Evolutionary conservation across 2,797 vertebrate genomes (phyloP), one percentile per base, ranked within the genome.

Genomic region (Bradypus variegatus): DNA sequence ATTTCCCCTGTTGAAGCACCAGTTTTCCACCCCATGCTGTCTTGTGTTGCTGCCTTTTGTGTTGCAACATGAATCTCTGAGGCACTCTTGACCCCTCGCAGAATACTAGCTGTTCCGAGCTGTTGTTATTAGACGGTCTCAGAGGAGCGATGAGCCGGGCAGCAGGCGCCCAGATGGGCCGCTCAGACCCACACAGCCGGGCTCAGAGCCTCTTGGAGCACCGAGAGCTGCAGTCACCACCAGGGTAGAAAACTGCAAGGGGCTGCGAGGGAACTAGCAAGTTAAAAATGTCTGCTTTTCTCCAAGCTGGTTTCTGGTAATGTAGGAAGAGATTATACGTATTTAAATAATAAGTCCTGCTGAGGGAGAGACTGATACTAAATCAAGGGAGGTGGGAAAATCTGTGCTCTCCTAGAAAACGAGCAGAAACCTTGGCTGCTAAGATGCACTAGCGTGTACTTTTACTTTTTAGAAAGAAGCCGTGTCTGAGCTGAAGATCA

Each of bases 301-400:
- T 88, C 70, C 58, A 94, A 92, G 90, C 13, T n/a, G 36, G 2
- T 58, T 94, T 76, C 58, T 38, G 36, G 45, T 73, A 75, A 89
- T 53, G n/a, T 53, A 91, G 53, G 55, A 69, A 75, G 45, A 94
- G 6, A 84, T 87, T 79, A 91, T 73, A 48, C 67, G 70, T 83
- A 94, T 94, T 80, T 88, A 45, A 95, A 92, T 88, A 95, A 82
- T 77, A 94, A 91, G 48, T 70, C 81, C 70, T 93, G 45, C 64
- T 93, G 91, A 55, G 82, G 60, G 41, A 14, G 41, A 91, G 67
- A 60, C 70, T 67, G 72, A 83, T 53, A 19, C 38, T 0, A 1
- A 92, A 31, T 73, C 73, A 77, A n/a, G 55, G 33, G 58, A 92
- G 18, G 27, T n/a, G 45, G 90, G 55, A 31, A 31, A 81, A 77